These are phyloP conservation scores for Gymnobelideus leadbeateri DNA, from an alignment of 2,113 vertebrate genomes.

Conservation along the genomic window DNA sequence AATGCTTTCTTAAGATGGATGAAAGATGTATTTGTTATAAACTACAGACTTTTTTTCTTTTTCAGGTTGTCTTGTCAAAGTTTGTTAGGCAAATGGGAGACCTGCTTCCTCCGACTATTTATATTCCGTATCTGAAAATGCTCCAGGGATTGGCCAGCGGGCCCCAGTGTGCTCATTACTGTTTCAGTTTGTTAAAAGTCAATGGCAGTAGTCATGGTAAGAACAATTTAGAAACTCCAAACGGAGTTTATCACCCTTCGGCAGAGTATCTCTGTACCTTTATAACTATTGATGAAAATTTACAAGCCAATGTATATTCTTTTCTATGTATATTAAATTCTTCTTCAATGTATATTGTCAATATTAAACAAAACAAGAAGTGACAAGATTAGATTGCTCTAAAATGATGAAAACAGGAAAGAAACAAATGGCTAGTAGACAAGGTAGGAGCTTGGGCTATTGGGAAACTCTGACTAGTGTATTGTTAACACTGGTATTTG, in stretches of 20 bases:
- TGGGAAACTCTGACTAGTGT: neutral
- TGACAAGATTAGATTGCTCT: neutral
- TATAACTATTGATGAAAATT: neutral
- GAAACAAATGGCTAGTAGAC: neutral
- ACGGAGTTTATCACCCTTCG: neutral
- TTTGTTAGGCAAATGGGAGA: constrained; percentile 99
- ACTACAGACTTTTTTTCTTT: constrained; percentile 66
- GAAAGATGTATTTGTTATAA: constrained; percentile 39
- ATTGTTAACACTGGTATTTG: neutral
- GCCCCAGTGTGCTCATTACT: constrained; percentile 97
- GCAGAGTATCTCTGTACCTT: neutral
- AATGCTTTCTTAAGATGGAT: constrained; percentile 60
- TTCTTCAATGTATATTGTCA: neutral
- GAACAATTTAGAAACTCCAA: constrained; percentile 43
- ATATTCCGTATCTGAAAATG: constrained; percentile 97
- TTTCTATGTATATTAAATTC: neutral
- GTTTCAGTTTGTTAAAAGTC: constrained; percentile 97
- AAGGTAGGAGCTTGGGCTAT: neutral
- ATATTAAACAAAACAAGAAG: neutral
- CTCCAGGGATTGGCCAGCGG: constrained; percentile 94
- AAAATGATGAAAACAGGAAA: constrained; percentile 6
- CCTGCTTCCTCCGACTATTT: constrained; percentile 95
- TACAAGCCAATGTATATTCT: neutral
- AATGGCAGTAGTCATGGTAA: constrained; percentile 96
- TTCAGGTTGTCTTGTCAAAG: constrained; percentile 96